Conservation (phyloP, 2,797 vertebrate genomes). For the Urophycis tenuis region DNA sequence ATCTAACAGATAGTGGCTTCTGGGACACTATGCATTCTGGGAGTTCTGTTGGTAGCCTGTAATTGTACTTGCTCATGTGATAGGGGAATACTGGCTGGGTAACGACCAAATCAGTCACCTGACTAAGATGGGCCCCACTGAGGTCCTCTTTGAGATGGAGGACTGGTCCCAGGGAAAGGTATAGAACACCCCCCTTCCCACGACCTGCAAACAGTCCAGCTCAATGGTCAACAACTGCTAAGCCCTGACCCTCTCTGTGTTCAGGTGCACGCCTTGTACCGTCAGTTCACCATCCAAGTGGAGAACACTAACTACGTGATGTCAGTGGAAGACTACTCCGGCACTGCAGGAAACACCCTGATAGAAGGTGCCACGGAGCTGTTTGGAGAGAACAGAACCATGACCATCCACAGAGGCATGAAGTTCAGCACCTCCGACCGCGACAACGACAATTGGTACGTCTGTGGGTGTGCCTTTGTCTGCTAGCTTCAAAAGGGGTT, state of each 20-base stretch:
- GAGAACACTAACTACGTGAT: slow-evolving; percentile 81
- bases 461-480: background rate
- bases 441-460: slow-evolving; percentile 94
- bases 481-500: background rate
- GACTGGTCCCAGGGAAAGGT: slow-evolving; percentile 80
- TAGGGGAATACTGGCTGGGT: slow-evolving; percentile 97
- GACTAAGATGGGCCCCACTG: slow-evolving; percentile 80
- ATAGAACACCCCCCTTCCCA: background rate
- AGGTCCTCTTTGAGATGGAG: slow-evolving; percentile 88
- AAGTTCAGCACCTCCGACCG: slow-evolving; percentile 96
- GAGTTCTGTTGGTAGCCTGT: background rate
- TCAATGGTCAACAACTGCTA: background rate
- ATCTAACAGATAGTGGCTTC: slow-evolving; percentile 62
- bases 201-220: background rate
- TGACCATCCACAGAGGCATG: slow-evolving; percentile 97
- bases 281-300: slow-evolving; percentile 81
- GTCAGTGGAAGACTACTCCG: slow-evolving; percentile 77
- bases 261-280: slow-evolving; percentile 77
- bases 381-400: slow-evolving; percentile 85
- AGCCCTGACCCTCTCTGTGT: background rate
- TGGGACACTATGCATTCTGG: background rate
- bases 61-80: slow-evolving; percentile 16
- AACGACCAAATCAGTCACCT: slow-evolving; percentile 87
- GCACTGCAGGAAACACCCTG: slow-evolving; percentile 83
- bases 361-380: slow-evolving; percentile 80